Conservation (phyloP, 2,113 vertebrate genomes). For the Octodon degus region DNA sequence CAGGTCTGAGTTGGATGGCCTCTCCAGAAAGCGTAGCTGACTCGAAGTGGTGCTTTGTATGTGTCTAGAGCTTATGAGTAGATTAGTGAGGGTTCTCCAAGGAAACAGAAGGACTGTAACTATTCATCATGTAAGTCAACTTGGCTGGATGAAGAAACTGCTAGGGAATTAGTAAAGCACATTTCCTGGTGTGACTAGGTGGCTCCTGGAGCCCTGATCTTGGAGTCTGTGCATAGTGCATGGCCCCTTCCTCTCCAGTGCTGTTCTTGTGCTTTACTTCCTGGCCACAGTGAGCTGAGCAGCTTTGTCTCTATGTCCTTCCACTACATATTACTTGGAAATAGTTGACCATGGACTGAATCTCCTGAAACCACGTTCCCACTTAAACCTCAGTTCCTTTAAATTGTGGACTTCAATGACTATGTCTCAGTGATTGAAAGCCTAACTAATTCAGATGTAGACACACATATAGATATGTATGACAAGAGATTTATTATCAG, state of each 20-base stretch:
- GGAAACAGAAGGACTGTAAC: neutral
- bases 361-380: neutral
- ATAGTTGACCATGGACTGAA: neutral
- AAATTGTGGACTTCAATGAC: neutral
- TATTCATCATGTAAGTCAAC: neutral
- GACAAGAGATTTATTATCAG: neutral
- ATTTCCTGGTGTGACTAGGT: neutral
- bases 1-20: neutral
- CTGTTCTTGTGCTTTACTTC: neutral
- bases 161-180: neutral
- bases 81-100: neutral
- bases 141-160: neutral
- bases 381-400: neutral
- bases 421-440: neutral
- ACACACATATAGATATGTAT: neutral
- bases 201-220: neutral
- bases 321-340: neutral
- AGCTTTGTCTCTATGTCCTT: neutral
- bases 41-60: accelerated
- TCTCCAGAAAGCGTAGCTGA: neutral
- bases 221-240: neutral
- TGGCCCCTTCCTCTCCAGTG: neutral
- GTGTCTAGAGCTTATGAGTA: accelerated
- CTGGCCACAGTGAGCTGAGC: neutral
- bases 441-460: neutral